Evolutionary conservation across 2,113 vertebrate species (phyloP).

Genomic region (Mesembrinibis cayennensis): DNA sequence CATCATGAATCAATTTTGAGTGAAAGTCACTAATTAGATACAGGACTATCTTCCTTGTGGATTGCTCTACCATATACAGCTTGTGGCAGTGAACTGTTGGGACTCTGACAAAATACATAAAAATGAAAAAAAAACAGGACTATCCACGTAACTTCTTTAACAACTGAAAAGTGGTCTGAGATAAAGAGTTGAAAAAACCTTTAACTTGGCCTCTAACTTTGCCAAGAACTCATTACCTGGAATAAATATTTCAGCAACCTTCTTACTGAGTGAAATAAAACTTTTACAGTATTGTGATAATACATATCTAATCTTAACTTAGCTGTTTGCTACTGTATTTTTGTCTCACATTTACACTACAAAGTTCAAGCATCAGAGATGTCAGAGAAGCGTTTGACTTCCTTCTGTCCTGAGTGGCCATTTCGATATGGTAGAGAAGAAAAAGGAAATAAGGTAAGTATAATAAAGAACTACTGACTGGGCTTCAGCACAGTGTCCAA

Average conservation of each 20-base stretch:
- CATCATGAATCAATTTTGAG: not conserved
- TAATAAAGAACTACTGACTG: not conserved
- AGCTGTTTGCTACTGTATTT: constrained; percentile 25
- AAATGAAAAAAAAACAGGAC: not conserved
- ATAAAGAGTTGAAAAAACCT: constrained; percentile 24
- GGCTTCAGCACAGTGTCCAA: not conserved
- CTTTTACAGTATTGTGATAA: constrained; percentile 18
- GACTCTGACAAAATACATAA: not conserved
- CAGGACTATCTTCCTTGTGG: not conserved
- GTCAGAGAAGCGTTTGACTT: not conserved
- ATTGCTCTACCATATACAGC: not conserved
- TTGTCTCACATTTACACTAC: not conserved
- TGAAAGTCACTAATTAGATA: not conserved
- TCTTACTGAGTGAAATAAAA: constrained; percentile 29
- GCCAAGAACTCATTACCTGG: constrained; percentile 60
- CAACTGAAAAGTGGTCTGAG: not conserved
- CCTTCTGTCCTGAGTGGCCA: not conserved
- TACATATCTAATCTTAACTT: constrained; percentile 42
- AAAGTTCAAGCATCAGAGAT: not conserved
- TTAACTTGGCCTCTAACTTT: not conserved
- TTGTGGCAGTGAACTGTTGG: not conserved
- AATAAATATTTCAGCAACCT: constrained; percentile 11
- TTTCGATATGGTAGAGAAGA: not conserved
- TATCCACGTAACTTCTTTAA: not conserved
- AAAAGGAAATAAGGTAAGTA: not conserved